Percentiles rank a stretch among this genome's conserved stretches.
These are phyloP conservation scores for Trichomycterus rosablanca DNA, from an alignment of 2,113 vertebrate genomes.

Conservation along the genomic window DNA sequence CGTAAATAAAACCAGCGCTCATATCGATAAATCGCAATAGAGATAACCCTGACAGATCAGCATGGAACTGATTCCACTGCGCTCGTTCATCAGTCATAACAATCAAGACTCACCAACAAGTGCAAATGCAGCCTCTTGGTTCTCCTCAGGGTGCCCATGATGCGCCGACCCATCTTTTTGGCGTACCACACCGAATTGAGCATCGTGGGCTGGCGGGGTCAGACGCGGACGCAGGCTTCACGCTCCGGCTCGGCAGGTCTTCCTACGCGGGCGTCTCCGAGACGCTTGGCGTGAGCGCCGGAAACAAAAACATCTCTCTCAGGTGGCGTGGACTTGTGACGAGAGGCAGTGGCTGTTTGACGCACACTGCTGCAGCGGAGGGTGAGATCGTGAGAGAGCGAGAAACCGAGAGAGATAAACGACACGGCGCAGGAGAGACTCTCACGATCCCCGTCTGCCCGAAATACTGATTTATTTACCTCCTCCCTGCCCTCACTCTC, in stretches of 20 bases:
- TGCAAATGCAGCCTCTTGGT: slow-evolving; percentile 72
- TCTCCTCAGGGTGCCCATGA: slow-evolving; percentile 73
- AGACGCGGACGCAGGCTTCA: slow-evolving; percentile 13
- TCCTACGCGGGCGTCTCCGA: slow-evolving; percentile 36
- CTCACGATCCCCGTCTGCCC: slow-evolving; percentile 31
- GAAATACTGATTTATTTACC: slow-evolving; percentile 30
- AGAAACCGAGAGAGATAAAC: slow-evolving; percentile 6
- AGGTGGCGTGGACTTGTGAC: slow-evolving; percentile 19
- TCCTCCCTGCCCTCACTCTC: slow-evolving; percentile 13
- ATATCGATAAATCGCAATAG: too few relatives aligned
- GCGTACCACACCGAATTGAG: slow-evolving; percentile 75
- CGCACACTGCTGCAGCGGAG: slow-evolving; percentile 40
- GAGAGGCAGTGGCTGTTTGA: slow-evolving; percentile 27
- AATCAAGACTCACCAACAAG: slow-evolving; percentile 71
- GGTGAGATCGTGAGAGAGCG: slow-evolving; percentile 9
- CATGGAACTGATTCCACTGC: neutral
- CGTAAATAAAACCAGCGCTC: too few relatives aligned
- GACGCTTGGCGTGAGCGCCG: neutral
- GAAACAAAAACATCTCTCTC: slow-evolving; percentile 2
- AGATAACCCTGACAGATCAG: neutral
- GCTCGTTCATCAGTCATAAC: neutral
- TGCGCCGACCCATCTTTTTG: slow-evolving; percentile 75
- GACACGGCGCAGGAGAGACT: slow-evolving; percentile 12
- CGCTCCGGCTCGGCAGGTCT: slow-evolving; percentile 17
- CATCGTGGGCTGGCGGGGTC: slow-evolving; percentile 63